phyloP scores from a whole-genome alignment of 2,888 invertebrate species.

The Adineta ricciae region DNA sequence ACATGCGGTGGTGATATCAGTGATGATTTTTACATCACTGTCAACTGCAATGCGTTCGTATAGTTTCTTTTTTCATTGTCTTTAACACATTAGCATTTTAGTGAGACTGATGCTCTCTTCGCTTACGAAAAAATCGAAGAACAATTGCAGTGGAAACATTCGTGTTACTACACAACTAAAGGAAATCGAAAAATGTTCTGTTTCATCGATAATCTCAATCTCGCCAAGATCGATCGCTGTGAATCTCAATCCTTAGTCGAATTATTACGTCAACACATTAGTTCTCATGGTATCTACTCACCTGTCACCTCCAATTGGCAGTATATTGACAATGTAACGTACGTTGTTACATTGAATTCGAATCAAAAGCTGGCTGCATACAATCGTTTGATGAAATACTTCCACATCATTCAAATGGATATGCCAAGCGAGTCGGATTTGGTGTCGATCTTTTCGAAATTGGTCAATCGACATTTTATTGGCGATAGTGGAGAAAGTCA shows the following conservation, averaged over 20 bases:
- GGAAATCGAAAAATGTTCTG: slow-evolving; percentile 48
- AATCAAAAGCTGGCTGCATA: slow-evolving; percentile 34
- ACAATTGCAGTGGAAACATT: slow-evolving; percentile 48
- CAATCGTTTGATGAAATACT: slow-evolving; percentile 28
- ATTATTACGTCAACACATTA: slow-evolving; percentile 47
- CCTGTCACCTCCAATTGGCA: slow-evolving; percentile 44
- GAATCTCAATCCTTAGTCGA: slow-evolving; percentile 44
- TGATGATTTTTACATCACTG: slow-evolving; percentile 39
- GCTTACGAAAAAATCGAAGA: slow-evolving; percentile 46
- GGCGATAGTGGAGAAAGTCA: slow-evolving; percentile 22
- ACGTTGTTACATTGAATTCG: slow-evolving; percentile 46
- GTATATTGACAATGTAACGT: slow-evolving; percentile 47
- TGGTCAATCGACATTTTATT: slow-evolving; percentile 30
- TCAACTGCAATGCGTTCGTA: slow-evolving; percentile 28
- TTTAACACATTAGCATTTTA: slow-evolving; percentile 36
- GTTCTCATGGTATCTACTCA: slow-evolving; percentile 48
- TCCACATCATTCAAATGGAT: slow-evolving; percentile 29
- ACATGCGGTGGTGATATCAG: slow-evolving; percentile 49
- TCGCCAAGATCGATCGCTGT: slow-evolving; percentile 42
- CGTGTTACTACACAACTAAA: slow-evolving; percentile 46
- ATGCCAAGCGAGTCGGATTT: slow-evolving; percentile 9
- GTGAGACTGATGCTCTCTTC: slow-evolving; percentile 46
- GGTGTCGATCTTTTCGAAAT: slow-evolving; percentile 5
- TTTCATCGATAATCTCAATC: slow-evolving; percentile 48
- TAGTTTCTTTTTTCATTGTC: not conserved